Evolutionary conservation across 2,797 vertebrate genomes (phyloP), one percentile per base, ranked within the genome.

Genomic region (Falco berigora): DNA sequence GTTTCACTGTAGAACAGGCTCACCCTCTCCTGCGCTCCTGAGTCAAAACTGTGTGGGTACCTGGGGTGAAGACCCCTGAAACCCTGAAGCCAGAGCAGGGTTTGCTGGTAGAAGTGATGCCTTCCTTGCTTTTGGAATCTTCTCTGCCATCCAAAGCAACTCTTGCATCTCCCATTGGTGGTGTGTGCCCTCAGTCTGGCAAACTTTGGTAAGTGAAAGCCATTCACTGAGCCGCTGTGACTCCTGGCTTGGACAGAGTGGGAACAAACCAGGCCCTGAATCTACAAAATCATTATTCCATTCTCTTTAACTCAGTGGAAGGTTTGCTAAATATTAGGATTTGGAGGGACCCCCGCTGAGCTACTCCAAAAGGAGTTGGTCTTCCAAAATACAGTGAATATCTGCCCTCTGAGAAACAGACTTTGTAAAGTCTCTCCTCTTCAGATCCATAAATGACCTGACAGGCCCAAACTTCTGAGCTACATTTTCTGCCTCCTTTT

Each of bases 91-190:
- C 9, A 44, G 30, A 71, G 12, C 23, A 66, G 8, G 46, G 10
- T 49, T 40, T 90, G 6, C n/a, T 14, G 5, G 18, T 24, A 61
- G 36, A 62, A 42, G 6, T 44, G 47, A 46, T 32, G 20, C 19
- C 5, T 50, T 40, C 28, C 24, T 86, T 40, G 40, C 8, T 62
- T 44, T 36, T 12, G 46, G 40, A 52, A n/a, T 44, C 52, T 86
- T 34, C 47, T 59, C 23, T 44, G 32, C 14, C 36, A 30, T 55
- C 27, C 13, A 25, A 40, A 59, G 34, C 34, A 53, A 17, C 40
- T 44, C 32, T 28, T 44, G 8, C 32, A 14, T 42, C 20, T 25
- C 62, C 32, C 0, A 0, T 18, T 40, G 9, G 5, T 32, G 18
- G 20, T 32, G 4, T 12, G 5, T 85, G 56, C 25, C 36, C 32